phyloP scores from a whole-genome alignment of 2,888 invertebrate species.

The Drosophila nr. perissopoda region DNA sequence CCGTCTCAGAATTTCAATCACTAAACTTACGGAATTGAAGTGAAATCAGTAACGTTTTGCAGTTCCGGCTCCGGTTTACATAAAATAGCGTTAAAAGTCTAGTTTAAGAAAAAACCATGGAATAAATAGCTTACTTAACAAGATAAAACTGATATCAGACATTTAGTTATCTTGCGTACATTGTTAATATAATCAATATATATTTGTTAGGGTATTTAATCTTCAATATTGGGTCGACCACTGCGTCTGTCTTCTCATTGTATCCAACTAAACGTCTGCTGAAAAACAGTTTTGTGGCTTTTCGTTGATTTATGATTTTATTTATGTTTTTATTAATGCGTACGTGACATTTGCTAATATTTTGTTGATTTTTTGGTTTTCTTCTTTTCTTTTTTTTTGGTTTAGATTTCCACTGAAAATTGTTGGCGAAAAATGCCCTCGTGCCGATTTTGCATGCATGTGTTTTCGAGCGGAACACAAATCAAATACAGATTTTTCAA shows the following conservation, averaged over 20 bases:
- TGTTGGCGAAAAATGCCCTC: slow-evolving; percentile 35
- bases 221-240: background rate
- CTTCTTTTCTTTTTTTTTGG: slow-evolving; percentile 1
- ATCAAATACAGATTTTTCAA: slow-evolving; percentile 43
- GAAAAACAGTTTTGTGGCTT: background rate
- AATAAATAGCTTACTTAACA: background rate
- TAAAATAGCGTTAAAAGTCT: too few relatives aligned
- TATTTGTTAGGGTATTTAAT: background rate
- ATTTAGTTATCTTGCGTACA: background rate
- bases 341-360: slow-evolving; percentile 74
- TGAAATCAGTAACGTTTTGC: background rate
- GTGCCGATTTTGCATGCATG: slow-evolving; percentile 32
- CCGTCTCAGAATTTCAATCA: background rate
- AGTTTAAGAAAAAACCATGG: background rate
- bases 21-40: background rate
- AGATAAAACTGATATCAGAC: background rate
- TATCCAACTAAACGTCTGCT: slow-evolving; percentile 10
- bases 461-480: slow-evolving; percentile 35
- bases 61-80: background rate
- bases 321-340: slow-evolving; percentile 44
- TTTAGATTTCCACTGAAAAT: slow-evolving; percentile 3
- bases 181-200: background rate
- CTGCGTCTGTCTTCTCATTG: background rate
- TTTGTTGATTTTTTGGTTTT: slow-evolving; percentile 26
- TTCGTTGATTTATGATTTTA: slow-evolving; percentile 51